A percentile compares a stretch with the other conserved stretches of the same genome.
These are phyloP conservation scores for Danio aesculapii DNA, from an alignment of 2,797 vertebrate genomes.

Conservation along the genomic window DNA sequence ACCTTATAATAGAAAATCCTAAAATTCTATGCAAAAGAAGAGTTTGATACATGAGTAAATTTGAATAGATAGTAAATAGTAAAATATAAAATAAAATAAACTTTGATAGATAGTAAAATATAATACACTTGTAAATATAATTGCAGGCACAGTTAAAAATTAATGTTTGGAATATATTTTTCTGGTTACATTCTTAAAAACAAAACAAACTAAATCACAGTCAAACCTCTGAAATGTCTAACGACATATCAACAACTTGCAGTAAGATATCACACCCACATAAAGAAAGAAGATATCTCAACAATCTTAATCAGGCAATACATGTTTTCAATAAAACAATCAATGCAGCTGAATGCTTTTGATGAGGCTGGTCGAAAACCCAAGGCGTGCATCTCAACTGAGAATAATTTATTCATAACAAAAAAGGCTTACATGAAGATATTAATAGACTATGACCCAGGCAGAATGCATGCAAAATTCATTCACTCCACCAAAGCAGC, in stretches of 20 bases:
- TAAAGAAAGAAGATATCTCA: neutral
- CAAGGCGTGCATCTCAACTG: conserved; percentile 21
- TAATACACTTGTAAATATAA: neutral
- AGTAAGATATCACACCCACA: neutral
- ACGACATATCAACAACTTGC: neutral
- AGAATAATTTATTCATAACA: conserved; percentile 45
- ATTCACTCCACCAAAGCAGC: conserved; percentile 42
- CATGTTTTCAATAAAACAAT: conserved; percentile 11
- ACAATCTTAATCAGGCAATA: neutral
- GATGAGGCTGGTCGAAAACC: conserved; percentile 29
- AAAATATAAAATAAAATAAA: too few relatives aligned
- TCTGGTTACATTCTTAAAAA: neutral
- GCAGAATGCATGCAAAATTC: conserved; percentile 48
- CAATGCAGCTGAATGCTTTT: conserved; percentile 11
- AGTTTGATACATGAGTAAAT: neutral
- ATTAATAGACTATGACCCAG: conserved; percentile 45
- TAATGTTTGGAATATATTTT: neutral
- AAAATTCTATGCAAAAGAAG: neutral
- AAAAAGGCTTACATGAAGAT: conserved; percentile 42
- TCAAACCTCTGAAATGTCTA: neutral
- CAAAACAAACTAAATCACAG: too few relatives aligned
- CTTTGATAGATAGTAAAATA: too few relatives aligned
- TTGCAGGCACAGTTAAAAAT: neutral
- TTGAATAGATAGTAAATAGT: neutral
- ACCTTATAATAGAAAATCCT: neutral